A percentile compares a stretch with the other conserved stretches of the same genome.
Conservation (phyloP, 2,888 invertebrate species). For the Trissoscelio sp. region DNA sequence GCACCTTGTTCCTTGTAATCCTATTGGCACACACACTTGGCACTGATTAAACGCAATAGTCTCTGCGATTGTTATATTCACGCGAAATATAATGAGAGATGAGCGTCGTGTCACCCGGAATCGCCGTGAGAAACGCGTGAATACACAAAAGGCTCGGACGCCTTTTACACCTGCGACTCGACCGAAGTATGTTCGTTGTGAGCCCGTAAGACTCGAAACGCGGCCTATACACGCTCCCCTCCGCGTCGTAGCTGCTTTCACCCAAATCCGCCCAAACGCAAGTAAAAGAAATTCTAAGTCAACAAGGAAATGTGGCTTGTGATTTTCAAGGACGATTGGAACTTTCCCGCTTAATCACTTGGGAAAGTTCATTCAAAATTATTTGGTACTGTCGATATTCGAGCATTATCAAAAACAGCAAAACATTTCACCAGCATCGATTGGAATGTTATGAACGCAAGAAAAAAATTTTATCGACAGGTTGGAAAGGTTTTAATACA, state of each 20-base stretch:
- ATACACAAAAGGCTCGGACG: constrained; percentile 64
- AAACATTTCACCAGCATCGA: constrained; percentile 17
- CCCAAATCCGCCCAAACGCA: constrained; percentile 76
- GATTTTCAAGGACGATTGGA: constrained; percentile 63
- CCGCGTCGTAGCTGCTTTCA: constrained; percentile 79
- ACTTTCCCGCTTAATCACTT: constrained; percentile 34
- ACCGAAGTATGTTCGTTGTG: constrained; percentile 80
- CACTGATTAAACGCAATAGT: constrained; percentile 74
- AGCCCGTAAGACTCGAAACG: constrained; percentile 79
- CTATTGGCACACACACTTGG: constrained; percentile 82
- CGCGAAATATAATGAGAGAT: constrained; percentile 50
- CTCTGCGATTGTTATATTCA: constrained; percentile 41
- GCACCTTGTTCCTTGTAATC: constrained; percentile 70
- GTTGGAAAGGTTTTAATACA: constrained; percentile 21
- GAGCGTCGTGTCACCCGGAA: constrained; percentile 33
- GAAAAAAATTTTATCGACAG: constrained; percentile 27
- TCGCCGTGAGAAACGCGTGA: constrained; percentile 35
- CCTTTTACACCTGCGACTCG: constrained; percentile 73
- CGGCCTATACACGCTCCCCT: constrained; percentile 83
- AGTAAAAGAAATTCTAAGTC: constrained; percentile 63
- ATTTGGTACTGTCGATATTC: constrained; percentile 1
- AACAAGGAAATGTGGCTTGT: constrained; percentile 34
- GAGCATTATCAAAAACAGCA: constrained; percentile 37
- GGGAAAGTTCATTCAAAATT: constrained; percentile 60
- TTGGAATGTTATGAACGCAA: constrained; percentile 55